These are phyloP conservation scores for Falco berigora DNA, from an alignment of 2,797 vertebrate genomes.

Conservation along the genomic window DNA sequence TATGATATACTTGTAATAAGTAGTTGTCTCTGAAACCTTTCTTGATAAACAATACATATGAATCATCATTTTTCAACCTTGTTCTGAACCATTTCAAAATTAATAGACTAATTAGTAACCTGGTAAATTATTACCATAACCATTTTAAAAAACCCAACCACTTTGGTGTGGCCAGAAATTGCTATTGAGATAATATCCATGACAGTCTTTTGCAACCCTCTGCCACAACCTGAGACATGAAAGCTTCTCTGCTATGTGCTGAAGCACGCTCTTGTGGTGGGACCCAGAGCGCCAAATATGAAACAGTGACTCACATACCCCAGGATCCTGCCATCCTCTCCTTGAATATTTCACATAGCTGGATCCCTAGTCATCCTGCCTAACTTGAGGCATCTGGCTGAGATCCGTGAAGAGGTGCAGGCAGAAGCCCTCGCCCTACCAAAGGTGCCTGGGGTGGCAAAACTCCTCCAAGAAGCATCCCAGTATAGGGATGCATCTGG, in stretches of 20 bases:
- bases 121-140: slow-evolving; percentile 59
- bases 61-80: slow-evolving; percentile 64
- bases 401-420: not conserved
- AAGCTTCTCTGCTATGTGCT: slow-evolving; percentile 60
- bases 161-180: slow-evolving; percentile 55
- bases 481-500: not conserved
- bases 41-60: slow-evolving; percentile 48
- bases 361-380: not conserved
- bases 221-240: slow-evolving; percentile 38
- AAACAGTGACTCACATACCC: not conserved
- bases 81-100: slow-evolving; percentile 57
- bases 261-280: slow-evolving; percentile 46
- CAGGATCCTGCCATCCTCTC: not conserved
- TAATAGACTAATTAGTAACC: slow-evolving; percentile 65
- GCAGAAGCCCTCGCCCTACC: not conserved
- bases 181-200: slow-evolving; percentile 24
- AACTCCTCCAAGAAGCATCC: not conserved
- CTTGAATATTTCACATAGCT: slow-evolving; percentile 52
- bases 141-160: slow-evolving; percentile 39
- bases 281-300: slow-evolving; percentile 27
- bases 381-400: not conserved
- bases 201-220: slow-evolving; percentile 41
- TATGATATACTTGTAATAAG: not conserved
- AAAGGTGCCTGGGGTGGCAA: not conserved
- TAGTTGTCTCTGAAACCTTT: not conserved